Evolutionary conservation across 2,888 invertebrate species (phyloP).

Genomic region (Podabrus alpinus): DNA sequence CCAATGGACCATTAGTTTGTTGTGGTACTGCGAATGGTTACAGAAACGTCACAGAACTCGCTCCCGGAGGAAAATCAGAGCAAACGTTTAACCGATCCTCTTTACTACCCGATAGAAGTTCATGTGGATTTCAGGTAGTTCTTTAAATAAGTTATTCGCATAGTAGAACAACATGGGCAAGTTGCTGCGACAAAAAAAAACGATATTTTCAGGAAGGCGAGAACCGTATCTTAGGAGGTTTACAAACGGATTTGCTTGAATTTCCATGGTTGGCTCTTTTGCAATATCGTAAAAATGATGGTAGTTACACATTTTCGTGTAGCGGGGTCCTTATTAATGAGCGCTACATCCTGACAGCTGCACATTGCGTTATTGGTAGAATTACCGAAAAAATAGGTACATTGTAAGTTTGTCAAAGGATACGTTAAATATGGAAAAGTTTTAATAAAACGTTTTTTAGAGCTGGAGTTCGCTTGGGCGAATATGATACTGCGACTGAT

Average conservation of each 20-base stretch:
- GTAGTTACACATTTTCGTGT: conserved; percentile 38
- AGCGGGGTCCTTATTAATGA: conserved; percentile 56
- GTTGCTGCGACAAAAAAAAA: too few relatives aligned
- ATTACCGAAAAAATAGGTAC: conserved; percentile 1
- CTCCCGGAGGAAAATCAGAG: too few relatives aligned
- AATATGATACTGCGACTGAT: conserved; percentile 54
- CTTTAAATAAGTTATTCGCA: background rate
- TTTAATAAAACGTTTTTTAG: conserved; percentile 33
- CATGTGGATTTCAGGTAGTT: conserved; percentile 45
- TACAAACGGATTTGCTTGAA: conserved; percentile 49
- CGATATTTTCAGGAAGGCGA: background rate
- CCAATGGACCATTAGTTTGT: conserved; percentile 56
- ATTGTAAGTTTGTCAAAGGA: background rate
- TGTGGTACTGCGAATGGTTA: conserved; percentile 41
- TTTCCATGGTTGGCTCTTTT: conserved; percentile 56
- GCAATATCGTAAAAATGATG: conserved; percentile 45
- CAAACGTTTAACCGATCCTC: background rate
- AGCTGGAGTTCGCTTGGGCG: conserved; percentile 53
- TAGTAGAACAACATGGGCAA: too few relatives aligned
- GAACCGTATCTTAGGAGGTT: conserved; percentile 34
- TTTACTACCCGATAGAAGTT: conserved; percentile 37
- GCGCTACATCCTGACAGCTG: conserved; percentile 55
- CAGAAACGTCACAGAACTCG: too few relatives aligned
- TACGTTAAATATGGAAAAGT: background rate
- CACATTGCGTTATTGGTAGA: conserved; percentile 45